Evolutionary conservation across 2,888 invertebrate genomes (phyloP).

Genomic region (Xestoiulus laeticollis): DNA sequence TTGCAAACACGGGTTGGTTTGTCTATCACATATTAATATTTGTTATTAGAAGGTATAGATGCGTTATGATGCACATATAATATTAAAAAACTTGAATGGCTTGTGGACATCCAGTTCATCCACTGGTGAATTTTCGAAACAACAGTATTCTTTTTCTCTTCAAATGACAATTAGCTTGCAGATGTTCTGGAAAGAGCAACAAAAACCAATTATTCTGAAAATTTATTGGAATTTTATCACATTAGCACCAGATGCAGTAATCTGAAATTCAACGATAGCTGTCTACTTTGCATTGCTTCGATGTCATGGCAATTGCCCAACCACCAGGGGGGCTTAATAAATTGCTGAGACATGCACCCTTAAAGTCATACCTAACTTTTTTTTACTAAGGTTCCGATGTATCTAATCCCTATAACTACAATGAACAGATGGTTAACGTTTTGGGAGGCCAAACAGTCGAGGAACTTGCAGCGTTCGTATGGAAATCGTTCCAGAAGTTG

Average conservation of each 20-base stretch:
- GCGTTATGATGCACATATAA: too few relatives aligned
- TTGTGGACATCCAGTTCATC: too few relatives aligned
- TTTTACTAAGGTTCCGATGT: neutral
- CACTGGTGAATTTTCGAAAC: too few relatives aligned
- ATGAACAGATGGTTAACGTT: constrained; percentile 1
- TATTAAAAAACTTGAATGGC: too few relatives aligned
- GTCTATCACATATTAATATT: too few relatives aligned
- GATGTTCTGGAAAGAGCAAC: too few relatives aligned
- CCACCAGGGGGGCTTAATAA: constrained; percentile 7
- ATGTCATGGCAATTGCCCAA: neutral
- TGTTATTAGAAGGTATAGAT: too few relatives aligned
- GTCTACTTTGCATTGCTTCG: constrained; percentile 11
- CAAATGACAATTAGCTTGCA: too few relatives aligned
- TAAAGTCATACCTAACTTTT: neutral
- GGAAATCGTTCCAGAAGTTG: neutral
- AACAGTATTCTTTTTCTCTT: too few relatives aligned
- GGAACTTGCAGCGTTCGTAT: neutral
- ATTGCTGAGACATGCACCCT: neutral
- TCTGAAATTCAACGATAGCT: neutral
- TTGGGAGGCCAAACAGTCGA: neutral
- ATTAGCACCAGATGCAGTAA: neutral
- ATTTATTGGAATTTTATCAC: neutral
- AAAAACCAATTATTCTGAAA: neutral
- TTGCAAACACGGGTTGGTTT: too few relatives aligned
- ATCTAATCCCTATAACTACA: neutral